Percentiles rank a stretch among this genome's conserved stretches.
Evolutionary conservation across 1,140 invertebrate species (phyloP).

Genomic region (Zaprionus capensis): DNA sequence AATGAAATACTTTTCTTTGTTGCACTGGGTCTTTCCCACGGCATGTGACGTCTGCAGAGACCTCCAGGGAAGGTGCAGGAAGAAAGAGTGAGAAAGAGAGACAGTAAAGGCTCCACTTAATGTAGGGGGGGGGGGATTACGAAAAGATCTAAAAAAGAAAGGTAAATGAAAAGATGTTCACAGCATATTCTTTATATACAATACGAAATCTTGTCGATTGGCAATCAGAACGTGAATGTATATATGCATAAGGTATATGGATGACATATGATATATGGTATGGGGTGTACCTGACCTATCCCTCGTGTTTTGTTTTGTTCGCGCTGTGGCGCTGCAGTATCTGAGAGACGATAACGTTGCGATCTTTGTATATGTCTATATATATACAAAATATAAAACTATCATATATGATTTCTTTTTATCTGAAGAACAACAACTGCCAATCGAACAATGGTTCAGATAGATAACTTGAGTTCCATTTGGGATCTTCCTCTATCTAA

Average conservation of each 20-base stretch:
- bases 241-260: slow-evolving; percentile 4
- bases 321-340: slow-evolving; percentile 17
- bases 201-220: background rate
- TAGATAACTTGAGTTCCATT: background rate
- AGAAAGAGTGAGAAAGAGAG: background rate
- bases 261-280: background rate
- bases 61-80: background rate
- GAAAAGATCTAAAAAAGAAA: no score
- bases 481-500: background rate
- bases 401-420: no score
- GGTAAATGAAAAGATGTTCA: no score
- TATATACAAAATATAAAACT: background rate
- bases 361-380: background rate
- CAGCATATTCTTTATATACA: no score
- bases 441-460: no score
- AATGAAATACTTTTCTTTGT: slow-evolving; percentile 5
- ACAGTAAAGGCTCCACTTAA: background rate
- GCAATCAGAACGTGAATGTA: background rate
- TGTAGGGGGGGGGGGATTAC: no score
- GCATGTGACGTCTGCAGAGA: slow-evolving; percentile 14
- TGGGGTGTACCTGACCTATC: slow-evolving; percentile 57
- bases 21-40: slow-evolving; percentile 52
- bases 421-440: no score
- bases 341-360: slow-evolving; percentile 29
- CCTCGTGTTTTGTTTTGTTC: slow-evolving; percentile 19